Conservation (phyloP, 1,140 invertebrate species). For the Piezodorus guildinii region DNA sequence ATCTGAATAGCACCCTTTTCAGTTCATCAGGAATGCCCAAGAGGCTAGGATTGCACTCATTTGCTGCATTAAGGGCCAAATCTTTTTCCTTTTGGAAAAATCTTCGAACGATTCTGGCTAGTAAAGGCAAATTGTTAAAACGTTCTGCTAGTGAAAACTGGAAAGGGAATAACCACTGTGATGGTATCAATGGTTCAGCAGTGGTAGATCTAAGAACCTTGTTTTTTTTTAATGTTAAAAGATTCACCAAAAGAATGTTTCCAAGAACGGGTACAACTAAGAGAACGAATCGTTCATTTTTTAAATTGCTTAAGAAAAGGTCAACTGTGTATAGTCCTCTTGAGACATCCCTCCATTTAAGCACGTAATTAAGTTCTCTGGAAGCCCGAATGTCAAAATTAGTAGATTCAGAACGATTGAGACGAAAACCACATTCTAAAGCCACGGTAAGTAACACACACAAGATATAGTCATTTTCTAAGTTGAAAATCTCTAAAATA, state of each 20-base stretch:
- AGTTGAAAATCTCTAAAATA: neutral
- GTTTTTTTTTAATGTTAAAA: neutral
- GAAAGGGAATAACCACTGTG: neutral
- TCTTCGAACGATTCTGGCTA: neutral
- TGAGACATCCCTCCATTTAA: neutral
- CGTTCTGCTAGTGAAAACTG: neutral
- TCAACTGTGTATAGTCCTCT: neutral
- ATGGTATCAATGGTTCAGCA: neutral
- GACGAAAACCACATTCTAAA: constrained; percentile 3
- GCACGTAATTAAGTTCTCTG: neutral
- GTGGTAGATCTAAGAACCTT: neutral
- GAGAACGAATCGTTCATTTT: neutral
- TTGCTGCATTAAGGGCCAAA: neutral
- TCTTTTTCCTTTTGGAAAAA: constrained; percentile 7
- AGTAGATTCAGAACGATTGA: neutral
- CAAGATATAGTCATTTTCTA: neutral
- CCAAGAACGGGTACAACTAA: neutral
- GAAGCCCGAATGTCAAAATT: neutral
- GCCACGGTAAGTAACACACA: neutral
- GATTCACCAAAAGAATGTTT: neutral
- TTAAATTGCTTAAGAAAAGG: neutral
- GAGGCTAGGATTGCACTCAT: neutral
- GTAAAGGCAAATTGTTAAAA: neutral
- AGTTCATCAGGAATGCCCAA: neutral
- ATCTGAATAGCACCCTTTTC: neutral